Evolutionary conservation across 2,113 vertebrate species (phyloP).

Genomic region (Microcebus ravelobensis): DNA sequence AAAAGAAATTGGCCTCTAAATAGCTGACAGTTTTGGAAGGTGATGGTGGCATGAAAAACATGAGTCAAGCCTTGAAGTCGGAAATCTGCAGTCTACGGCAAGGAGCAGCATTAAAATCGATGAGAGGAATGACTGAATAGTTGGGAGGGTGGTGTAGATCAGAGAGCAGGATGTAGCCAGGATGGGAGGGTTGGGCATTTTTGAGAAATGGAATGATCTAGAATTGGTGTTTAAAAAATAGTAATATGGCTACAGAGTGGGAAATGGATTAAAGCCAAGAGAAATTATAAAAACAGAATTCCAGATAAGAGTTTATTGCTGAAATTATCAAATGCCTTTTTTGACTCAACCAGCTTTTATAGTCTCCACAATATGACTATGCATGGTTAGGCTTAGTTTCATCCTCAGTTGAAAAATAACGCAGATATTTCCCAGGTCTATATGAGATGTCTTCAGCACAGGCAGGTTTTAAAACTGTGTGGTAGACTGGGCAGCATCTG

Average conservation of each 20-base stretch:
- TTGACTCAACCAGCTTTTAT: not conserved
- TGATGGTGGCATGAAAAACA: not conserved
- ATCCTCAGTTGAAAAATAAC: not conserved
- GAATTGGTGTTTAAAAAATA: not conserved
- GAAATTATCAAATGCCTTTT: not conserved
- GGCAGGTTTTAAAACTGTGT: not conserved
- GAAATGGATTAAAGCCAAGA: not conserved
- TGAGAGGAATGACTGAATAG: not conserved
- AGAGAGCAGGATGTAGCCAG: not conserved
- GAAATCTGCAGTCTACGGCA: not conserved
- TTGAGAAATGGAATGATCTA: not conserved
- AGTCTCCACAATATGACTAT: not conserved
- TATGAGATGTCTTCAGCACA: not conserved
- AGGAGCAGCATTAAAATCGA: not conserved
- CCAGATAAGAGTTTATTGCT: not conserved
- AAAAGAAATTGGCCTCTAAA: not conserved
- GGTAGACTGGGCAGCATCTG: not conserved
- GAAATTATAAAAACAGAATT: not conserved
- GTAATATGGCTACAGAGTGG: not conserved
- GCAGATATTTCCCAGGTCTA: not conserved
- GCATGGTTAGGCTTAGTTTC: not conserved
- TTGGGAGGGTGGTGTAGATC: not conserved
- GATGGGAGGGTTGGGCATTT: not conserved
- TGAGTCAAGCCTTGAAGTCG: too few relatives aligned
- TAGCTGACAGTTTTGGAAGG: not conserved